Conservation (phyloP, 2,797 vertebrate genomes). For the Nasua narica region DNA sequence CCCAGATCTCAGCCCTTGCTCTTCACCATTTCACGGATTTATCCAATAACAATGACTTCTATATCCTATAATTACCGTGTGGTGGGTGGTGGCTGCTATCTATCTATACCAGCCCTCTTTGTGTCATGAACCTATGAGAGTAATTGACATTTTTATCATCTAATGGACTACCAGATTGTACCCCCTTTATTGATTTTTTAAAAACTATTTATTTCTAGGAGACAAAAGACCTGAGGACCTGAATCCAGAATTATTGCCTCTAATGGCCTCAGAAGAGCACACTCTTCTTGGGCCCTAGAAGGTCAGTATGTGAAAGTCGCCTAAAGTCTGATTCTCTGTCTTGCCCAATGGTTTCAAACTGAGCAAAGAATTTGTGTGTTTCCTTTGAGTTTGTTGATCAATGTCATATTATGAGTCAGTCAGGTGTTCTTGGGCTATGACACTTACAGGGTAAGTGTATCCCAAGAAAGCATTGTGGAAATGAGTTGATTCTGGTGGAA, state of each 20-base stretch:
- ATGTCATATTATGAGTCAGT: background rate
- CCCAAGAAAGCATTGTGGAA: background rate
- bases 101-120: conserved; percentile 20
- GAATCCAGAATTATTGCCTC: conserved; percentile 70
- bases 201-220: conserved; percentile 76
- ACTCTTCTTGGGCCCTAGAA: conserved; percentile 74
- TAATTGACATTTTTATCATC: conserved; percentile 57
- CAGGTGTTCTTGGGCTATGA: background rate
- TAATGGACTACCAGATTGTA: conserved; percentile 53
- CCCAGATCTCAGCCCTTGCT: conserved; percentile 76
- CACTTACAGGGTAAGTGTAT: background rate
- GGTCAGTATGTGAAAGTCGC: conserved; percentile 70
- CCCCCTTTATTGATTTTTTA: conserved; percentile 68
- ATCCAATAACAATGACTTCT: conserved; percentile 88
- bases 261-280: conserved; percentile 73
- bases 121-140: conserved; percentile 37
- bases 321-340: conserved; percentile 2
- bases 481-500: background rate
- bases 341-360: background rate
- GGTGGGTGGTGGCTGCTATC: conserved; percentile 57
- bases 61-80: conserved; percentile 78
- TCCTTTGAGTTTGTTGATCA: background rate
- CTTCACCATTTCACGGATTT: conserved; percentile 84
- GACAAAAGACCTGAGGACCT: conserved; percentile 67
- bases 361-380: background rate